Conservation (phyloP, 1,140 invertebrate species). For the Psix sp. region DNA sequence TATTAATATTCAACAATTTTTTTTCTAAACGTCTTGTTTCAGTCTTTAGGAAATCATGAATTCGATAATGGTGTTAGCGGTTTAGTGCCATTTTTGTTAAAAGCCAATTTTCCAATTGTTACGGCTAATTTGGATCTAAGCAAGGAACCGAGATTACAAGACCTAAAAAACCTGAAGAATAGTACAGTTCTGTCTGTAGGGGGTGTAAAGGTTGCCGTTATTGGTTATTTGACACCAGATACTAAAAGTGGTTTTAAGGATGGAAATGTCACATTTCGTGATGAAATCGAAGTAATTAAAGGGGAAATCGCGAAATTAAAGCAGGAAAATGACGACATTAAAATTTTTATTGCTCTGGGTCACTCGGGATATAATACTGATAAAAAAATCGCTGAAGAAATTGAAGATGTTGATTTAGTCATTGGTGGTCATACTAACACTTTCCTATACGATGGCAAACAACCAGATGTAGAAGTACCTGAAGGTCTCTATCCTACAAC, state of each 20-base stretch:
- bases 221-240: conserved; percentile 92
- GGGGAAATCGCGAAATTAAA: conserved; percentile 83
- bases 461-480: conserved; percentile 82
- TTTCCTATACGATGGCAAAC: conserved; percentile 85
- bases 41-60: conserved; percentile 96
- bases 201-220: conserved; percentile 85
- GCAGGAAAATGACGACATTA: conserved; percentile 79
- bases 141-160: conserved; percentile 80
- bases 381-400: conserved; percentile 69
- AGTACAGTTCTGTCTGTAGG: conserved; percentile 82
- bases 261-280: conserved; percentile 83
- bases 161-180: conserved; percentile 75
- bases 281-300: conserved; percentile 85
- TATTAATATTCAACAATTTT: too few species aligned
- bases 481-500: conserved; percentile 87
- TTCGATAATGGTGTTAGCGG: conserved; percentile 89
- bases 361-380: conserved; percentile 91
- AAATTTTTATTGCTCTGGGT: conserved; percentile 92
- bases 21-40: too few species aligned
- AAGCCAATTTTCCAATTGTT: conserved; percentile 83
- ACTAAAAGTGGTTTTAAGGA: conserved; percentile 82
- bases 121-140: conserved; percentile 86
- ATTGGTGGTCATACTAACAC: conserved; percentile 93
- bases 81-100: conserved; percentile 86
- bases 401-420: conserved; percentile 88